A percentile compares a stretch with the other conserved stretches of the same genome.
Conservation (phyloP, 2,797 vertebrate species). For the Oceanodroma leucorhoa region DNA sequence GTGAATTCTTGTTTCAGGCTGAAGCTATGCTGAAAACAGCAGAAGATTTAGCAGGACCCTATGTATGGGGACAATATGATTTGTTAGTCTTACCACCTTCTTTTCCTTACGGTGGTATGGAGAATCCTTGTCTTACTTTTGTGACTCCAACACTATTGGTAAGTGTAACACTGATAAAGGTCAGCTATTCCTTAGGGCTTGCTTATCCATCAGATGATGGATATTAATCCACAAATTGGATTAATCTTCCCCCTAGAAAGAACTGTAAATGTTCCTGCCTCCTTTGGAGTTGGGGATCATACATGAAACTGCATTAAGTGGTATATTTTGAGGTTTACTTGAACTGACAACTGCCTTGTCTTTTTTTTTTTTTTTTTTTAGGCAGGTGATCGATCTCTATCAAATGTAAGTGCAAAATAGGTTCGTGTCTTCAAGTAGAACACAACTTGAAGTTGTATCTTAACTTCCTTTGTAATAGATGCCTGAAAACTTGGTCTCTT, state of each 20-base stretch:
- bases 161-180: not conserved
- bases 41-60: constrained; percentile 90
- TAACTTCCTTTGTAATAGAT: not conserved
- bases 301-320: not conserved
- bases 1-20: constrained; percentile 78
- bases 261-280: not conserved
- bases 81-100: constrained; percentile 92
- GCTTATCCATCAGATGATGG: not conserved
- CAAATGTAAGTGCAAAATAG: constrained; percentile 85
- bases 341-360: not conserved
- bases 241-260: not conserved
- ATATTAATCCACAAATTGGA: not conserved
- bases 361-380: constrained; percentile 62
- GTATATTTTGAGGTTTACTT: not conserved
- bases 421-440: not conserved
- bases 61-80: constrained; percentile 96
- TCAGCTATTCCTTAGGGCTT: not conserved
- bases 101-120: constrained; percentile 97
- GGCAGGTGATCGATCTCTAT: constrained; percentile 94
- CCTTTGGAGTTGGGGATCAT: not conserved
- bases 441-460: not conserved
- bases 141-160: constrained; percentile 94
- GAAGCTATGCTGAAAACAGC: constrained; percentile 92
- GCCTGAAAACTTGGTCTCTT: not conserved
- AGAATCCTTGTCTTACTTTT: constrained; percentile 96